Conservation (phyloP, 2,797 vertebrate species). For the Lindbergichthys nudifrons region DNA sequence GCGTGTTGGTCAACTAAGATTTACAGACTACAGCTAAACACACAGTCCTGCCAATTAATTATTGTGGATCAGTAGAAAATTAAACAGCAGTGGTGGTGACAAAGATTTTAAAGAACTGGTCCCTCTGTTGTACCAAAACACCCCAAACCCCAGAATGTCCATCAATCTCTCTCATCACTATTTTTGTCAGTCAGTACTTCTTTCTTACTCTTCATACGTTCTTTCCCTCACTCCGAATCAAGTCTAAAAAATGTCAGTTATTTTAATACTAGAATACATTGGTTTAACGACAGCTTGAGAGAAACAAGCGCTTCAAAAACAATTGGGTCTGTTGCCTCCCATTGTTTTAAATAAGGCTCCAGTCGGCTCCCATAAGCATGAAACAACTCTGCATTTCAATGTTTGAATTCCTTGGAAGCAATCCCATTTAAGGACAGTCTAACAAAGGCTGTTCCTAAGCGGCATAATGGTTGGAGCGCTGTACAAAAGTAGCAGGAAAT, state of each 20-base stretch:
- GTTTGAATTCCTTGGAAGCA: slow-evolving; percentile 24
- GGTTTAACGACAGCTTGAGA: slow-evolving; percentile 13
- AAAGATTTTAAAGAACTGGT: slow-evolving; percentile 15
- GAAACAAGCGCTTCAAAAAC: neutral
- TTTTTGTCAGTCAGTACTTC: neutral
- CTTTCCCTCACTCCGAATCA: slow-evolving; percentile 3
- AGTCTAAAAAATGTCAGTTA: neutral
- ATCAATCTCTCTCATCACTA: slow-evolving; percentile 8
- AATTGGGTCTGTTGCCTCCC: neutral
- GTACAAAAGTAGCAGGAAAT: neutral
- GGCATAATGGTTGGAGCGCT: neutral
- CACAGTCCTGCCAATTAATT: slow-evolving; percentile 18
- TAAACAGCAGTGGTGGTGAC: slow-evolving; percentile 7
- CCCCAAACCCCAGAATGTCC: neutral
- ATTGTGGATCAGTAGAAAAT: slow-evolving; percentile 9
- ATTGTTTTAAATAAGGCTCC: neutral
- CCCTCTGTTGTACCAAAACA: neutral
- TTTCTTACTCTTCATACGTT: neutral
- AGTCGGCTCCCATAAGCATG: slow-evolving; percentile 29
- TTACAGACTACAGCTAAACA: neutral
- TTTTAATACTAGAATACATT: slow-evolving; percentile 2
- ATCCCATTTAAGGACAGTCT: slow-evolving; percentile 18
- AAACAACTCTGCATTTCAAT: slow-evolving; percentile 3
- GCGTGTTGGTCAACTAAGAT: neutral
- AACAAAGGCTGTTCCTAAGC: slow-evolving; percentile 12